Evolutionary conservation across 1,140 invertebrate genomes (phyloP).

Genomic region (Drosophila bocki): DNA sequence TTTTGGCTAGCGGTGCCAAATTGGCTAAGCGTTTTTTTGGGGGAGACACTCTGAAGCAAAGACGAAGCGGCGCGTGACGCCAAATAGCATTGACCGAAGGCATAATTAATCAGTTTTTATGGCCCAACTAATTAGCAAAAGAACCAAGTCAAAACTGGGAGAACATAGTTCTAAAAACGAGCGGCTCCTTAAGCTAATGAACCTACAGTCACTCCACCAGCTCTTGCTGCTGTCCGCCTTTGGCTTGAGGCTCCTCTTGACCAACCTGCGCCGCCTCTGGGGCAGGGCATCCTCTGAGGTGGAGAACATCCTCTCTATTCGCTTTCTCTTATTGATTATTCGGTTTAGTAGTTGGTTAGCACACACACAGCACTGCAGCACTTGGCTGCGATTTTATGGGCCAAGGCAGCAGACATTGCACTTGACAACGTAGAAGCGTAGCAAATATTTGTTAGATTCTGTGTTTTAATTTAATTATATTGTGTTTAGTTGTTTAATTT

Average conservation of each 20-base stretch:
- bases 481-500: conserved; percentile 13
- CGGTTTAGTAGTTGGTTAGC: conserved; percentile 39
- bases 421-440: conserved; percentile 37
- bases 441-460: conserved; percentile 32
- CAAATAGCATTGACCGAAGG: conserved; percentile 68
- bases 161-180: conserved; percentile 23
- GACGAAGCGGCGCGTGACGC: conserved; percentile 47
- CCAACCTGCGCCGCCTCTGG: conserved; percentile 36
- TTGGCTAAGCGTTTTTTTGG: conserved; percentile 45
- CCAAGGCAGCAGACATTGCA: conserved; percentile 66
- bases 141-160: conserved; percentile 28
- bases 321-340: conserved; percentile 52
- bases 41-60: conserved; percentile 11
- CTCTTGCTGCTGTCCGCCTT: conserved; percentile 51
- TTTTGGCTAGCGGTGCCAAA: conserved; percentile 54
- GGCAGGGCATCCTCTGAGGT: conserved; percentile 63
- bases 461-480: conserved; percentile 1
- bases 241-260: conserved; percentile 43
- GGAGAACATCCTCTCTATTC: conserved; percentile 51
- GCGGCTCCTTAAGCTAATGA: conserved; percentile 44
- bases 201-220: conserved; percentile 80
- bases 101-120: conserved; percentile 77
- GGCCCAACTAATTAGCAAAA: conserved; percentile 61
- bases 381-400: conserved; percentile 36
- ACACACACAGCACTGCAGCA: conserved; percentile 47